Base-by-base conservation (phyloP, 2,888 invertebrate species). In the Drosophila falleni region DNA sequence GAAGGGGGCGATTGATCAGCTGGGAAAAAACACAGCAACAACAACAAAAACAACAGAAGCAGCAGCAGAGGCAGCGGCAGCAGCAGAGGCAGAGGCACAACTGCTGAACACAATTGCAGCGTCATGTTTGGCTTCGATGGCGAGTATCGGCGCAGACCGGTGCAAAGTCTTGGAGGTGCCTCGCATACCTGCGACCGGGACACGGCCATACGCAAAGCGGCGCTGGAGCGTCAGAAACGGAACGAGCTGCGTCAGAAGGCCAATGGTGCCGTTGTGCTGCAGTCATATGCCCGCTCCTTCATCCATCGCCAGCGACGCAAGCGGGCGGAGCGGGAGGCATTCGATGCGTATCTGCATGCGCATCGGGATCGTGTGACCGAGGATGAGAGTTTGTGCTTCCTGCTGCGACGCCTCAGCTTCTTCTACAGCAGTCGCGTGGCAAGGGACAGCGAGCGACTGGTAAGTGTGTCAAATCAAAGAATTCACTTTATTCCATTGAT, bases 121-220 rank as follows among this genome's bases (percentile, higher is more conserved):
- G 86, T 82, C 88, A 95, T 95, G 95, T 95, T 95, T 92, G 94
- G 96, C 89, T 98, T 98, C 92, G 98, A 98, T 92, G 98, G 98
- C 62, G 96, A 98, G 91, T 97, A 96, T 91, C 95, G 97, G 89
- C 94, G 96, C 54, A 96, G 95, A 92, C 98, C 98, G 9, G 95
- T 96, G 89, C 98, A 98, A 93, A 98, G 97, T 93, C 94, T 98
- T 80, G 96, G 97, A 69, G 98, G 98, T 67, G 96, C 96, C n/a
- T 97, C 97, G 90, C 95, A 96, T 74, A 96, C 94, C 76, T 94
- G 94, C 73, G 94, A 95, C 87, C 93, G 95, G 66, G 96, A 97
- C 88, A 92, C 92, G 5, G 89, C 92, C 54, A 94, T 98, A 73
- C 95, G 95, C 64, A 96, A 96, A 91, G 96, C 97, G 47, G 97